Base-by-base conservation (phyloP, 2,797 vertebrate genomes). In the Craterocephalus amniculus region DNA sequence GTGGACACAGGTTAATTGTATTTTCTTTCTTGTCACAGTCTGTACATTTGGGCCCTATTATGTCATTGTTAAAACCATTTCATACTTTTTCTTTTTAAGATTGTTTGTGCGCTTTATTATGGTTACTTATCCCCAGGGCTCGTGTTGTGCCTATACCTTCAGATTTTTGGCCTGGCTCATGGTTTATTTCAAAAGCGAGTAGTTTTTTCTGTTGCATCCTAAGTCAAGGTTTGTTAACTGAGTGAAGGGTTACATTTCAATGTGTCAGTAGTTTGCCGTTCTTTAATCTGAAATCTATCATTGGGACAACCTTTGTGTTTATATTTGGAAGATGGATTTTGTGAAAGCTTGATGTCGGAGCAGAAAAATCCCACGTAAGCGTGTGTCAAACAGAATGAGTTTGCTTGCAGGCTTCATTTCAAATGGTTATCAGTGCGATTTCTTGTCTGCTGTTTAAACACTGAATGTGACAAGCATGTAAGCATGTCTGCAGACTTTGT, bases 271-370 rank as follows among this genome's bases (percentile, higher is more conserved):
- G 20, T 54, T 65, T 60, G 18, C 48, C 7, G 27, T 29, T 68
- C 5, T 29, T 26, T 29, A 16, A 36, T 67, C 62, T 67, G 2
- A 56, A 55, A 67, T 65, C n/a, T 63, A 29, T 60, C 18, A 2
- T 18, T 54, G 11, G 2, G 43, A 26, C 34, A 49, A 14, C 22
- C 18, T 16, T 49, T 22, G 14, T 40, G 63, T 70, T 75, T 55
- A 55, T 29, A 24, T 57, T 70, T 60, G 24, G 20, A 66, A 69
- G 67, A 62, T 59, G 26, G 68, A 71, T 55, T 60, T 34, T 61
- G 34, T 67, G 18, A 48, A 70, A 61, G 40, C 36, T n/a, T 22
- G 12, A 72, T n/a, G 11, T 58, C 34, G 38, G 26, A 6, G 34
- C 35, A 67, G 26, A 22, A 65, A 72, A 75, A 56, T 58, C 56